phyloP scores from a whole-genome alignment of 2,113 vertebrate genomes.

The Myiozetetes cayanensis region DNA sequence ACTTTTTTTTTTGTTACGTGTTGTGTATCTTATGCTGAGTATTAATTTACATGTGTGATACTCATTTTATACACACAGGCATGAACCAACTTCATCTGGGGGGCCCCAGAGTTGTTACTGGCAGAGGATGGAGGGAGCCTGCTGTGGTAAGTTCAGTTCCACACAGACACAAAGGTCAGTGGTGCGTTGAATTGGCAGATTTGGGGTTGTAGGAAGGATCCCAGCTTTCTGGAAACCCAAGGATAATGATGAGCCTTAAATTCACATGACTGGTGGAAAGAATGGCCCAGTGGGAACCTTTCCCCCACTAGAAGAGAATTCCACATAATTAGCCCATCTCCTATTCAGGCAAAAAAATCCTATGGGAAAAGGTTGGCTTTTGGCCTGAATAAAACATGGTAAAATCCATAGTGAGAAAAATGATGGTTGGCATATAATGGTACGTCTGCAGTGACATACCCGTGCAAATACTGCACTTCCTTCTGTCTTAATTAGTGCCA shows the following conservation, averaged over 20 bases:
- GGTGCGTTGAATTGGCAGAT: background rate
- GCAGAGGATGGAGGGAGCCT: background rate
- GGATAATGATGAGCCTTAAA: background rate
- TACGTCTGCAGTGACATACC: background rate
- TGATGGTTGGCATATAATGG: background rate
- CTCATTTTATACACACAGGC: background rate
- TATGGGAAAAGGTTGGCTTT: background rate
- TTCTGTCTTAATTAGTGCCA: background rate
- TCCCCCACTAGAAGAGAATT: background rate
- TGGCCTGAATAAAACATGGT: background rate
- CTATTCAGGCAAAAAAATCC: background rate
- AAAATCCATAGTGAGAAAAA: background rate
- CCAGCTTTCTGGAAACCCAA: background rate
- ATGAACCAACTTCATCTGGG: background rate
- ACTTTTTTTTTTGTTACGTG: background rate
- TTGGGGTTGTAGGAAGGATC: background rate
- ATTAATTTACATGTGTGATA: background rate
- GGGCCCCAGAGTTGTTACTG: background rate
- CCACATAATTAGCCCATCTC: background rate
- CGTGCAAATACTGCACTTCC: background rate
- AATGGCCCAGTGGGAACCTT: background rate
- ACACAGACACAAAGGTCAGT: fast-evolving
- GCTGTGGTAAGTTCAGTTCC: background rate
- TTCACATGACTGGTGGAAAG: background rate
- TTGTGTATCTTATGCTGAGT: background rate